phyloP scores from a whole-genome alignment of 2,113 vertebrate genomes.

The Perca schrenkii region DNA sequence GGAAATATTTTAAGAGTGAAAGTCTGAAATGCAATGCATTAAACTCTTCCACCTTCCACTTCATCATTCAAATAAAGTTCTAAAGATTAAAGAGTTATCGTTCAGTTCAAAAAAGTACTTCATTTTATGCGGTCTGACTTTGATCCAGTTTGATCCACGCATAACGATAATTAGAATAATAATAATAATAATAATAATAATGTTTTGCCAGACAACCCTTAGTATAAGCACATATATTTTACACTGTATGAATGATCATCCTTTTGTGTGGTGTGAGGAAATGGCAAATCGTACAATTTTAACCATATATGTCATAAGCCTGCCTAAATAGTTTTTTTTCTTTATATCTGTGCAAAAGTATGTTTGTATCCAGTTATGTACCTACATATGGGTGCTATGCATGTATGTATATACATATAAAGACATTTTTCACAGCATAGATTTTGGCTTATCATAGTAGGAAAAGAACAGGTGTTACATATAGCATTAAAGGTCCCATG shows the following conservation, averaged over 20 bases:
- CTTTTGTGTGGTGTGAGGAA: background rate
- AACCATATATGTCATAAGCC: too few species aligned
- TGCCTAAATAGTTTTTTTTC: background rate
- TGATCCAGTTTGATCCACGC: background rate
- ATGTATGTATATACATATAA: background rate
- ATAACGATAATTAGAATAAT: background rate
- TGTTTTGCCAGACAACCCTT: background rate
- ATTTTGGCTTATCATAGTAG: background rate
- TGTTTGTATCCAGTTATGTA: background rate
- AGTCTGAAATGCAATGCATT: constrained; percentile 15
- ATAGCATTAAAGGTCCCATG: background rate
- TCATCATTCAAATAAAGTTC: constrained; percentile 22
- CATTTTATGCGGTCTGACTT: background rate
- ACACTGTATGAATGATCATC: background rate
- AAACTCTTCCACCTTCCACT: constrained; percentile 35
- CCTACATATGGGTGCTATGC: background rate
- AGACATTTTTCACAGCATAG: too few species aligned
- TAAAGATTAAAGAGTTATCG: background rate
- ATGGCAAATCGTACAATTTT: background rate
- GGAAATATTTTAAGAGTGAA: constrained; percentile 15
- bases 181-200: too few species aligned
- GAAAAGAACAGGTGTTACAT: background rate
- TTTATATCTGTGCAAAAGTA: background rate
- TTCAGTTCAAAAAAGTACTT: background rate
- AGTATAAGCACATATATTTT: background rate